Evolutionary conservation across 2,888 invertebrate genomes (phyloP), one percentile per base, ranked within the genome.

Genomic region (Dromius quadrimaculatus): DNA sequence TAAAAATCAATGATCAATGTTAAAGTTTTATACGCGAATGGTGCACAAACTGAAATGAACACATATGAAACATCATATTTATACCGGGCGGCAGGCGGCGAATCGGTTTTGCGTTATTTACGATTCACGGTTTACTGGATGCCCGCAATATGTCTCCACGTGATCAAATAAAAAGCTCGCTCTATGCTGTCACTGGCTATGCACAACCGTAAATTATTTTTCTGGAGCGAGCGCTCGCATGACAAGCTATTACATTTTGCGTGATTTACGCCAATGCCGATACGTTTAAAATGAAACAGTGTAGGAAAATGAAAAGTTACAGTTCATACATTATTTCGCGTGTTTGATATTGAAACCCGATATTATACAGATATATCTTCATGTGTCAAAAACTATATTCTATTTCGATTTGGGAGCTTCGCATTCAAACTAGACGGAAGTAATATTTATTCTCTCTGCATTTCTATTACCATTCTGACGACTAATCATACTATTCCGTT

Each of bases 121-220:
- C 74, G 73, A 73, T 74, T 73, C 72, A 72, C 73, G 72, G 69
- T 71, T 69, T 61, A 57, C 69, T 72, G 73, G 63, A 73, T 74
- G 72, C 41, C 70, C 73, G 59, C 72, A 73, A 73, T 74, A 73
- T 73, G 72, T 72, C 73, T 74, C 66, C 73, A 63, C 65, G 57
- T 74, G 73, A 74, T 74, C 73, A 72, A 74, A 74, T 74, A 73
- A 74, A 74, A 72, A 70, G 45, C 64, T 64, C 41, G 70, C 71
- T 71, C 71, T 63, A 64, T 43, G 68, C 72, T 65, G 72, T 63
- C 72, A 71, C 69, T 71, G 47, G 54, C 69, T 64, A 71, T 68
- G 65, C 69, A 66, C 71, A 74, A 71, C 64, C 68, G 74, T 73
- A 73, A 74, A 74, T 74, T 73, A 74, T 74, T 73, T 73, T 74